Evolutionary conservation across 2,113 vertebrate species (phyloP).

Genomic region (Perccottus glenii): DNA sequence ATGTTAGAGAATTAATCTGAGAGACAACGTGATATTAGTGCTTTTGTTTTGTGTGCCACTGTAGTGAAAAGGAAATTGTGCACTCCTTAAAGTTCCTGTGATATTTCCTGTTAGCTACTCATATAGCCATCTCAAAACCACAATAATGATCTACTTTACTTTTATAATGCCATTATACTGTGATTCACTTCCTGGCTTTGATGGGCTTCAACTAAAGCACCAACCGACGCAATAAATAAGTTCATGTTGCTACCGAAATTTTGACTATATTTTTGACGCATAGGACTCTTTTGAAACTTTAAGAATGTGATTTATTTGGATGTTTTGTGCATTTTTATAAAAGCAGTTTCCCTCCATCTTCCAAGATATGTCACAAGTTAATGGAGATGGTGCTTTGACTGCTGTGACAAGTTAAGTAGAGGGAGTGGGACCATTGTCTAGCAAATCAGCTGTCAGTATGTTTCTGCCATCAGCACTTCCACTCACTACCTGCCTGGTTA

Average conservation of each 20-base stretch:
- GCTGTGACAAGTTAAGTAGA: slow-evolving; percentile 81
- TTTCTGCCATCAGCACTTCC: slow-evolving; percentile 79
- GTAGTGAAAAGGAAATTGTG: slow-evolving; percentile 5
- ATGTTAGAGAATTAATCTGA: slow-evolving; percentile 64
- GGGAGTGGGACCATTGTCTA: slow-evolving; percentile 79
- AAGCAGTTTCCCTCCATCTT: slow-evolving; percentile 47
- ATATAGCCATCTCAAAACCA: background rate
- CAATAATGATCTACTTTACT: background rate
- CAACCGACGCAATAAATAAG: too few species aligned
- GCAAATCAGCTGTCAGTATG: slow-evolving; percentile 79
- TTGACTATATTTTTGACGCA: too few species aligned
- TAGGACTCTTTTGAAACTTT: too few species aligned
- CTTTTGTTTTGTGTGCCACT: slow-evolving; percentile 15
- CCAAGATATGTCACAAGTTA: slow-evolving; percentile 61
- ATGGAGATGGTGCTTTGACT: slow-evolving; percentile 75
- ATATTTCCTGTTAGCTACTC: slow-evolving; percentile 4
- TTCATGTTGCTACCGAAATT: too few species aligned
- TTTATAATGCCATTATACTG: background rate
- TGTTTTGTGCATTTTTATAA: background rate
- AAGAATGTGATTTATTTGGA: too few species aligned
- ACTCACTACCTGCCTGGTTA: slow-evolving; percentile 82
- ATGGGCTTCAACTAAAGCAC: slow-evolving; percentile 6
- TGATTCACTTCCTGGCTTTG: slow-evolving; percentile 11
- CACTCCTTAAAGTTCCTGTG: background rate
- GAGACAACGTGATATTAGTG: slow-evolving; percentile 33